phyloP scores from a whole-genome alignment of 1,140 invertebrate genomes.

The Pseudobourletiella spinata region DNA sequence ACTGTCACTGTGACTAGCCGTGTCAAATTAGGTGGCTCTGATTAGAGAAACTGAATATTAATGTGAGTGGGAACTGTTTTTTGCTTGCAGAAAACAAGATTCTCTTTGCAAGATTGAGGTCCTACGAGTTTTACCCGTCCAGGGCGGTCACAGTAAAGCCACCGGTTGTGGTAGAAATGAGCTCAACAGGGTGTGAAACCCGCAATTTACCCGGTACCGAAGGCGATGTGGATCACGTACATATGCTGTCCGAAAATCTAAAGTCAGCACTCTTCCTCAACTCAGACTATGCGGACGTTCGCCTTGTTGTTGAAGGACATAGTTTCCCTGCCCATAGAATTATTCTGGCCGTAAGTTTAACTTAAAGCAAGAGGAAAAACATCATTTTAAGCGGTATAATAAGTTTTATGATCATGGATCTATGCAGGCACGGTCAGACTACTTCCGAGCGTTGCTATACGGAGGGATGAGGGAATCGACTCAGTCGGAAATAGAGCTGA shows the following conservation, averaged over 20 bases:
- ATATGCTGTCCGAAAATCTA: constrained; percentile 51
- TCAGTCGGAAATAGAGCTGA: constrained; percentile 70
- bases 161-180: constrained; percentile 16
- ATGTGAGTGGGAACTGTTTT: background rate
- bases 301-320: constrained; percentile 73
- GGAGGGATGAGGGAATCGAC: constrained; percentile 84
- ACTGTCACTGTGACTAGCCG: background rate
- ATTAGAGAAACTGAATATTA: background rate
- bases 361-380: too few species aligned
- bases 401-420: constrained; percentile 56
- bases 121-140: too few species aligned
- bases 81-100: too few species aligned
- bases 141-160: background rate
- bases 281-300: constrained; percentile 79
- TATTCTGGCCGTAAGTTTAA: constrained; percentile 85
- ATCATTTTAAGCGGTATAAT: too few species aligned
- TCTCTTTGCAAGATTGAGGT: background rate
- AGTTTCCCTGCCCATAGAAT: constrained; percentile 78
- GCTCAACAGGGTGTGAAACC: constrained; percentile 32
- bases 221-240: constrained; percentile 50
- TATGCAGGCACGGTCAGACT: constrained; percentile 63
- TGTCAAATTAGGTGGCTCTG: background rate
- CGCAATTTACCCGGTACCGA: constrained; percentile 14
- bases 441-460: constrained; percentile 45
- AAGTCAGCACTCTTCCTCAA: constrained; percentile 30